phyloP scores from a whole-genome alignment of 1,140 invertebrate genomes.

The Diploscapter pachys region DNA sequence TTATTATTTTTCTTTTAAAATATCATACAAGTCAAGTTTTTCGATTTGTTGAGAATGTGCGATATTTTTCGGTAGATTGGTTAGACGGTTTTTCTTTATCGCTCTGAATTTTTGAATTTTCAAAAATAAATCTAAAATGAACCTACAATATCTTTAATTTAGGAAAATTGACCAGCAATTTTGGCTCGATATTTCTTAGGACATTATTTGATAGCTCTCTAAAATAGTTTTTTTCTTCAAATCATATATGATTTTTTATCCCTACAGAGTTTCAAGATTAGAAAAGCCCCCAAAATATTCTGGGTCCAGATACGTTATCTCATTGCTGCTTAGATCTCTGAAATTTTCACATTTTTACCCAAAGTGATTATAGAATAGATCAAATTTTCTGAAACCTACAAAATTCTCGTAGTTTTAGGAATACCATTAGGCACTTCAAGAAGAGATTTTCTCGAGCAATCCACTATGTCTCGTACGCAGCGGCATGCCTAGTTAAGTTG shows the following conservation, averaged over 20 bases:
- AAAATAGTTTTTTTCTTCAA: conserved; percentile 2
- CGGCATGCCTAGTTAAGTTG: no score
- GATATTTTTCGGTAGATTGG: background rate
- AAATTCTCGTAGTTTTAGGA: no score
- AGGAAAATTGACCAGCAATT: conserved; percentile 8
- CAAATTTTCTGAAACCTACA: no score
- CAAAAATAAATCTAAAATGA: conserved; percentile 20
- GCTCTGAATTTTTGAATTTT: conserved; percentile 35
- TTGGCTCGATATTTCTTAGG: conserved; percentile 16
- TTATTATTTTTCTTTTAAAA: conserved; percentile 3
- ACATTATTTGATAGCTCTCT: conserved; percentile 30
- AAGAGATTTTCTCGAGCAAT: no score
- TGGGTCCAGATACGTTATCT: conserved; percentile 4
- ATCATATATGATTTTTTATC: background rate
- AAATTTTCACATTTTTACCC: background rate
- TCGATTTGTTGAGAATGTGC: background rate
- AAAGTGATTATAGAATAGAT: no score
- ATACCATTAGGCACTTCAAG: no score
- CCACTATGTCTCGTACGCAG: no score
- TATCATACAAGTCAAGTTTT: conserved; percentile 23
- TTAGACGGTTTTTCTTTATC: conserved; percentile 27
- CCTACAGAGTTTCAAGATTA: background rate
- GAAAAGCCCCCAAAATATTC: background rate
- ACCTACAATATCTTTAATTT: conserved; percentile 18
- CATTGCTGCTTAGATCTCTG: conserved; percentile 13